A percentile compares a stretch with the other conserved stretches of the same genome.
phyloP scores from a whole-genome alignment of 2,888 invertebrate genomes.

The Sinelater perroti region DNA sequence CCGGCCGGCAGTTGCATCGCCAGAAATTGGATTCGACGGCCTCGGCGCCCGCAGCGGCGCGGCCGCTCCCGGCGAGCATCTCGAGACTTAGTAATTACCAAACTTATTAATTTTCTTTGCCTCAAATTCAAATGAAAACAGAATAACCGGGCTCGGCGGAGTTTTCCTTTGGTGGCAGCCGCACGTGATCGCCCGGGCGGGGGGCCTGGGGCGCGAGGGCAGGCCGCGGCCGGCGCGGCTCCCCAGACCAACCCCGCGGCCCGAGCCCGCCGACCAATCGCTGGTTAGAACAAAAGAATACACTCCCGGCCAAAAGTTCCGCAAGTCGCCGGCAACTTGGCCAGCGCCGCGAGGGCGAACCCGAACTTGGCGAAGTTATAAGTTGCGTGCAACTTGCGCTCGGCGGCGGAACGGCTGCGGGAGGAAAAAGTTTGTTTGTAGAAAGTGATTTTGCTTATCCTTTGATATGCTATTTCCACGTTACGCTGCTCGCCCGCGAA shows the following conservation, averaged over 20 bases:
- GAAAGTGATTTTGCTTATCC: conserved; percentile 34
- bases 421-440: conserved; percentile 37
- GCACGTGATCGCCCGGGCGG: conserved; percentile 43
- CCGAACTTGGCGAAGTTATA: conserved; percentile 42
- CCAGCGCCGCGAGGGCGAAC: conserved; percentile 34
- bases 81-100: conserved; percentile 22
- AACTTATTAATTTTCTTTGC: conserved; percentile 36
- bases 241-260: conserved; percentile 54
- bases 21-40: no score
- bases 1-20: no score
- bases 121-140: conserved; percentile 36
- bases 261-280: conserved; percentile 61
- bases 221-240: conserved; percentile 29
- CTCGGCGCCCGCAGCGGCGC: no score
- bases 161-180: conserved; percentile 38
- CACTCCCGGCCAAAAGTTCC: conserved; percentile 42
- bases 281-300: conserved; percentile 62
- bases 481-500: no score
- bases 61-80: conserved; percentile 1
- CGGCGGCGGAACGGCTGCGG: conserved; percentile 34
- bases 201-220: conserved; percentile 37
- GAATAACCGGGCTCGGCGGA: conserved; percentile 38
- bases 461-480: conserved; percentile 11
- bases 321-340: conserved; percentile 38
- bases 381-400: conserved; percentile 36